phyloP scores from a whole-genome alignment of 2,113 vertebrate species.

The Irena cyanogastra region DNA sequence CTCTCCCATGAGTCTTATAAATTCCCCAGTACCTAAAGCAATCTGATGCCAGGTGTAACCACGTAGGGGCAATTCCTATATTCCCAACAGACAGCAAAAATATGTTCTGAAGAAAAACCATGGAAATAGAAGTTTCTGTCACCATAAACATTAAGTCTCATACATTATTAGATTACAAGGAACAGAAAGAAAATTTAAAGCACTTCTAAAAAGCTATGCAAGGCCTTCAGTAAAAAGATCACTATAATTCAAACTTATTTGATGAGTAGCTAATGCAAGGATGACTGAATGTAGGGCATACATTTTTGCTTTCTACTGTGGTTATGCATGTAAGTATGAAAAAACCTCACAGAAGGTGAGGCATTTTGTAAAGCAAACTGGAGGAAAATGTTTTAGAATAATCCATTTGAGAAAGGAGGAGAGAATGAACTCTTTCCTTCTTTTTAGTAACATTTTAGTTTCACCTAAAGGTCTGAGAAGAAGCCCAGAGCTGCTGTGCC shows the following conservation, averaged over 20 bases:
- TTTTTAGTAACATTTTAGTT: neutral
- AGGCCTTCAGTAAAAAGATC: neutral
- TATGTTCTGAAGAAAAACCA: neutral
- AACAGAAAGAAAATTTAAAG: neutral
- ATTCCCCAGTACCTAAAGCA: neutral
- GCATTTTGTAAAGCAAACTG: neutral
- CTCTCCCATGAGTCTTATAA: neutral
- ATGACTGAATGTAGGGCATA: neutral
- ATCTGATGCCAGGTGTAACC: neutral
- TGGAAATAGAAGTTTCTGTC: neutral
- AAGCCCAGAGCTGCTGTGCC: neutral
- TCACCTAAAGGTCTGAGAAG: neutral
- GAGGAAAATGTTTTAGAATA: neutral
- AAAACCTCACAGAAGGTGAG: neutral
- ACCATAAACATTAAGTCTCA: neutral
- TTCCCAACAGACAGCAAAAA: neutral
- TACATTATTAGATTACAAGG: neutral
- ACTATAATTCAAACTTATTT: neutral
- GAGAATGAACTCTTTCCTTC: neutral
- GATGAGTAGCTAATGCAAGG: neutral
- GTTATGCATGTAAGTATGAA: accelerated
- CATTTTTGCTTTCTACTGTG: neutral
- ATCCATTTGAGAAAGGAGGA: neutral
- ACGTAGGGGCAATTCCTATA: neutral
- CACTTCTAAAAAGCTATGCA: neutral